phyloP scores from a whole-genome alignment of 2,888 invertebrate species.

The Rapana venosa region DNA sequence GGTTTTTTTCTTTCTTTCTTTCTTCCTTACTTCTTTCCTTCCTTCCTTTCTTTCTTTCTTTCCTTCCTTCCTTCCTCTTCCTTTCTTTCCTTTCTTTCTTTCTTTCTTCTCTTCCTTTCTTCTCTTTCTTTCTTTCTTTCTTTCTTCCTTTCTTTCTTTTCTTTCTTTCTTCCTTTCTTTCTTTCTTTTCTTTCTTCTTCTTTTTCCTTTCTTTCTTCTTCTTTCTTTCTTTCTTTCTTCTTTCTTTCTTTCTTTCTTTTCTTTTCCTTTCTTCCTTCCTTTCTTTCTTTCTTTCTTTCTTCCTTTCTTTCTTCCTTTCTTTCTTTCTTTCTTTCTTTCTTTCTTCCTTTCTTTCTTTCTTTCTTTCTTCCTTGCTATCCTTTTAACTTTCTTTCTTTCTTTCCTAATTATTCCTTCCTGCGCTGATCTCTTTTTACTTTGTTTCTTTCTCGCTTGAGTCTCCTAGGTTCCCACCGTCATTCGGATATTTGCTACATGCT shows the following conservation, averaged over 20 bases:
- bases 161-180: neutral
- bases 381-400: neutral
- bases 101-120: neutral
- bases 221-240: neutral
- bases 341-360: too few relatives aligned
- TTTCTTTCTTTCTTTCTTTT: too few relatives aligned
- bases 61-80: too few relatives aligned
- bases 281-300: too few relatives aligned
- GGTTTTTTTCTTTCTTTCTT: neutral
- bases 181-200: neutral
- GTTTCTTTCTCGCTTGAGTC: too few relatives aligned
- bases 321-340: neutral
- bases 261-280: too few relatives aligned
- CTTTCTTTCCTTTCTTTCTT: too few relatives aligned
- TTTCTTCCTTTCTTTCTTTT: neutral
- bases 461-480: too few relatives aligned
- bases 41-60: neutral
- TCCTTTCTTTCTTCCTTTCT: too few relatives aligned
- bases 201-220: neutral
- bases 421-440: too few relatives aligned
- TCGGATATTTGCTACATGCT: too few relatives aligned
- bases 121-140: neutral
- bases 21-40: neutral
- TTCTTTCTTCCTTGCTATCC: neutral
- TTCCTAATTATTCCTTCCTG: too few relatives aligned